A percentile compares a stretch with the other conserved stretches of the same genome.
Conservation (phyloP, 2,888 invertebrate species). For the Micropterix aruncella region DNA sequence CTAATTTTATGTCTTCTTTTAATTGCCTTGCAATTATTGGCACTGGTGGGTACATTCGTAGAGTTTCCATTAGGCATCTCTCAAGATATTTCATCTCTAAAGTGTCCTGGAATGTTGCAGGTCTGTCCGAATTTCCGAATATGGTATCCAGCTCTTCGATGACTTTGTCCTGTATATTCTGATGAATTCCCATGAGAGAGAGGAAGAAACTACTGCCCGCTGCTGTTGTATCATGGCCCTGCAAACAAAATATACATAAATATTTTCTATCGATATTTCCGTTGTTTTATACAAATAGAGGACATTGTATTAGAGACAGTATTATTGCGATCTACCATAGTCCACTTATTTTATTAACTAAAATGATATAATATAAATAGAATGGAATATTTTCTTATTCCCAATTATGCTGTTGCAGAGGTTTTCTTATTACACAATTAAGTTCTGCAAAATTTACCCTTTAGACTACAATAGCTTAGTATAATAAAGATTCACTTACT, state of each 20-base stretch:
- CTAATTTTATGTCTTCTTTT: conserved; percentile 54
- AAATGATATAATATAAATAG: too few species aligned
- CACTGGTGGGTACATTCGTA: conserved; percentile 68
- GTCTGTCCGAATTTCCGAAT: conserved; percentile 61
- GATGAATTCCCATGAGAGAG: conserved; percentile 62
- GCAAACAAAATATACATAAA: conserved; percentile 7
- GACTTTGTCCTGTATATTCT: conserved; percentile 58
- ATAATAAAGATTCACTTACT: too few species aligned
- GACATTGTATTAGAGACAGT: too few species aligned
- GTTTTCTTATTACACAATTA: too few species aligned
- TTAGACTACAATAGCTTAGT: too few species aligned
- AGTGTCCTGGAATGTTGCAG: conserved; percentile 68
- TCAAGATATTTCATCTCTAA: conserved; percentile 78
- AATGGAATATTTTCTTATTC: too few species aligned
- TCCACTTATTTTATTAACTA: too few species aligned
- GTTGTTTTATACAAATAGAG: too few species aligned
- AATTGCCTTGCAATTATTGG: conserved; percentile 62
- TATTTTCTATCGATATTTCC: too few species aligned
- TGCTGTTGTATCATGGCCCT: conserved; percentile 73
- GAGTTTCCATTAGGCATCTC: conserved; percentile 66
- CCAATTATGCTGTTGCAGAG: too few species aligned
- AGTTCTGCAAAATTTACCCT: too few species aligned
- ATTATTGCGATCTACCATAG: too few species aligned
- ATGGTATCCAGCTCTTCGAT: conserved; percentile 59
- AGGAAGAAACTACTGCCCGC: conserved; percentile 70